Base-by-base conservation (phyloP, 2,797 vertebrate genomes). In the Sorex maritimensis region DNA sequence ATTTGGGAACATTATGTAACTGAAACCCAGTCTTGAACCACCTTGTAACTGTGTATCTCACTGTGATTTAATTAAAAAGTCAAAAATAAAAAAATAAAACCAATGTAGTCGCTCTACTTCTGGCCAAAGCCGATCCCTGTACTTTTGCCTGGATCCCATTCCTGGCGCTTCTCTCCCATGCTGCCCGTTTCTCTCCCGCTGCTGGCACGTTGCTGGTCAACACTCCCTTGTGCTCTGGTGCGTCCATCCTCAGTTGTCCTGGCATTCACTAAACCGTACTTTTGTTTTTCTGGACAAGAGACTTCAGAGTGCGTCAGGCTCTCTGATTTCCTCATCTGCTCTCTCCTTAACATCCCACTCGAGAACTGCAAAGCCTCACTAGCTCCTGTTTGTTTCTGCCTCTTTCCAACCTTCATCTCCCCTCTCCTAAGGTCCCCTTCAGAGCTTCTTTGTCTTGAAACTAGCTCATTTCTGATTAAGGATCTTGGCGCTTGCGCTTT, bases 401-500 rank as follows among this genome's bases (percentile, higher is more conserved):
- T 90, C 17, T 86, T 72, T 78, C 63, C 26, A 38, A 44, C 80
- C 26, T 26, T 71, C 63, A 52, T 61, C 49, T 71, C 52, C 38
- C 26, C 23, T 63, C 34, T 5, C 19, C 28, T 58, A 58, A 7
- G 19, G 12, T 86, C 65, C 15, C 19, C 55, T 68, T 7, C 15
- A 58, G 46, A 71, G 17, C 71, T 88, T 75, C 72, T 91, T 87
- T 49, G 68, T 81, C 30, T 46, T 78, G 5, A 81, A 81, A 61
- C 24, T 26, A 26, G 14, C 30, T 38, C 19, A 86, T 88, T 94
- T 90, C 30, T 81, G 34, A 81, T 3, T 38, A 63, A 81, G 15
- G 19, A 26, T 86, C 75, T 91, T 92, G 75, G 63, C 85, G 95
- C 24, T 92, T 84, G 34, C 14, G 81, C 13, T 80, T 61, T 4